Evolutionary conservation across 2,888 invertebrate genomes (phyloP).

Genomic region (Xylota segnis): DNA sequence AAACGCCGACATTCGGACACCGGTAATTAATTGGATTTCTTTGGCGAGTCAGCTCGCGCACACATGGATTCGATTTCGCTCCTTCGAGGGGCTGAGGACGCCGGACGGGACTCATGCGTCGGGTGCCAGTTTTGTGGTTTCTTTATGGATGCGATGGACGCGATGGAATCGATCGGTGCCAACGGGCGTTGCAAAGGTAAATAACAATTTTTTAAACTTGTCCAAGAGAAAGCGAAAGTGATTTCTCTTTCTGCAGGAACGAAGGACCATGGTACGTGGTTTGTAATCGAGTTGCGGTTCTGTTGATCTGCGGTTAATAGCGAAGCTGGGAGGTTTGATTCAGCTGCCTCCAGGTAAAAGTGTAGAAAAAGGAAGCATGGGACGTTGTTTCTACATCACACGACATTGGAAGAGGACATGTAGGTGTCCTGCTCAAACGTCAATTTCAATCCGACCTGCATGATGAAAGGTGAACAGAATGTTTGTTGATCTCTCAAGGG

Average conservation of each 20-base stretch:
- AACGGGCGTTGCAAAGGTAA: slow-evolving; percentile 51
- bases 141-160: background rate
- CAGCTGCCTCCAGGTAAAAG: no score
- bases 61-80: slow-evolving; percentile 44
- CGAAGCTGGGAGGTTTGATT: no score
- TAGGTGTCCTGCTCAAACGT: no score
- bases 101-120: background rate
- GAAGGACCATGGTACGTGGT: background rate
- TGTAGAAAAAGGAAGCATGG: no score
- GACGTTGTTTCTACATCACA: no score
- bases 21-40: slow-evolving; percentile 68
- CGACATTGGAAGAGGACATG: no score
- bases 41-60: slow-evolving; percentile 16
- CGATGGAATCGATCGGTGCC: slow-evolving; percentile 40
- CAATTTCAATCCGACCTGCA: no score
- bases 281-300: no score
- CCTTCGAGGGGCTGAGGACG: slow-evolving; percentile 15
- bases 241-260: slow-evolving; percentile 34
- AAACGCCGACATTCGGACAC: slow-evolving; percentile 65
- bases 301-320: no score
- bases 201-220: slow-evolving; percentile 31
- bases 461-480: no score
- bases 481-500: no score
- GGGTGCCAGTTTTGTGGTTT: slow-evolving; percentile 43
- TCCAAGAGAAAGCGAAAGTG: slow-evolving; percentile 53